Evolutionary conservation across 2,888 invertebrate species (phyloP).

Genomic region (Thecophora atra): DNA sequence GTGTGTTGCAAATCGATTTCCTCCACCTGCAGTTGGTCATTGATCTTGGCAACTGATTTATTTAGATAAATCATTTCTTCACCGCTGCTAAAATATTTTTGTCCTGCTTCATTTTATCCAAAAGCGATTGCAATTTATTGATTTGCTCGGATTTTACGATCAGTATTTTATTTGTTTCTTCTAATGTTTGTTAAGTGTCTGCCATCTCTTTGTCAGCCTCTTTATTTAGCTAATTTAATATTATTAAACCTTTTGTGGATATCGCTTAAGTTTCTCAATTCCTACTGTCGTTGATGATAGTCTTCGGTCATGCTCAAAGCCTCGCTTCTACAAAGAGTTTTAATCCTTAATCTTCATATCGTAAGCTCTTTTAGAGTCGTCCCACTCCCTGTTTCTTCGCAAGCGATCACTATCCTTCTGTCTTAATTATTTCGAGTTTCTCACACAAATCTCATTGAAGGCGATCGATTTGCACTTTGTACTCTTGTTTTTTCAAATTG

Average conservation of each 20-base stretch:
- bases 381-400: slow-evolving; percentile 52
- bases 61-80: too few relatives aligned
- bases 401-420: slow-evolving; percentile 50
- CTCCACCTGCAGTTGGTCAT: too few relatives aligned
- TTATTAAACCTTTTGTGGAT: background rate
- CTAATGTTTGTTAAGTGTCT: background rate
- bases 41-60: too few relatives aligned
- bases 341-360: slow-evolving; percentile 45
- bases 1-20: too few relatives aligned
- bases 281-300: background rate
- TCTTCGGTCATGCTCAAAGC: too few relatives aligned
- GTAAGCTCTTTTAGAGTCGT: slow-evolving; percentile 45
- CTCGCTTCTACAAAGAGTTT: too few relatives aligned
- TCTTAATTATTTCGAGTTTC: slow-evolving; percentile 51
- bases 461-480: slow-evolving; percentile 41
- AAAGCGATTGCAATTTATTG: background rate
- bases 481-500: slow-evolving; percentile 40
- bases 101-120: background rate
- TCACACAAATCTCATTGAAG: slow-evolving; percentile 49
- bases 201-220: slow-evolving; percentile 7
- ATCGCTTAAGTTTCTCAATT: background rate
- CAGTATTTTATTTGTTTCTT: background rate
- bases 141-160: background rate
- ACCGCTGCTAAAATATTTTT: background rate
- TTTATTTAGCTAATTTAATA: background rate